A percentile compares a stretch with the other conserved stretches of the same genome.
phyloP scores from a whole-genome alignment of 1,140 invertebrate species.

The Cotesia glomerata region DNA sequence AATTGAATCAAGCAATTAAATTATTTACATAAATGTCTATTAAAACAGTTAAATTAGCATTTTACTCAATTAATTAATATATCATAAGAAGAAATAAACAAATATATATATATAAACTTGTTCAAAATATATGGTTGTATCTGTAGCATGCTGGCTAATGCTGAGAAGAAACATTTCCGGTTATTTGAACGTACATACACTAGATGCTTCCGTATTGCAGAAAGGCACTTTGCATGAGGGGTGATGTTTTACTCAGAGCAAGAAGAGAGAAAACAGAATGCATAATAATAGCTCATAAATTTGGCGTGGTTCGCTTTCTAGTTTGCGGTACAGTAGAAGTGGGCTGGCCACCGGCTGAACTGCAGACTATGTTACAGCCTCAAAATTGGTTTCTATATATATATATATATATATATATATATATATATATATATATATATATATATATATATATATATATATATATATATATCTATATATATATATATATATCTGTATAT shows the following conservation, averaged over 20 bases:
- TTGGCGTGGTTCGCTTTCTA: constrained; percentile 38
- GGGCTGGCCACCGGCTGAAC: constrained; percentile 19
- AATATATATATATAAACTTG: not conserved
- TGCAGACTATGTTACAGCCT: constrained; percentile 34
- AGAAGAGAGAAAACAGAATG: constrained; percentile 44
- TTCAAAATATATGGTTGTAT: not conserved
- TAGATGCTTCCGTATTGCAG: not conserved
- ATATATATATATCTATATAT: no score
- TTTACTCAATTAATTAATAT: no score
- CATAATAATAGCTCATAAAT: constrained; percentile 53
- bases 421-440: no score
- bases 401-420: no score
- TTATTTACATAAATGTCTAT: no score
- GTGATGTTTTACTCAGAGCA: constrained; percentile 1
- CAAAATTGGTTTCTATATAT: constrained; percentile 23
- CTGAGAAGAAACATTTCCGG: constrained; percentile 21
- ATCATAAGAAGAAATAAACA: not conserved
- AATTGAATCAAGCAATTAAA: not conserved
- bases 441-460: no score
- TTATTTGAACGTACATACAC: not conserved
- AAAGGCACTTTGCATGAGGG: not conserved
- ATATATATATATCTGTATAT: no score
- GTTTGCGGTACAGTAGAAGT: constrained; percentile 19
- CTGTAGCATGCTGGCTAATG: not conserved
- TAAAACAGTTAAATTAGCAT: no score